These are phyloP conservation scores for Pectinophora gossypiella DNA, from an alignment of 1,140 invertebrate species.

Conservation along the genomic window DNA sequence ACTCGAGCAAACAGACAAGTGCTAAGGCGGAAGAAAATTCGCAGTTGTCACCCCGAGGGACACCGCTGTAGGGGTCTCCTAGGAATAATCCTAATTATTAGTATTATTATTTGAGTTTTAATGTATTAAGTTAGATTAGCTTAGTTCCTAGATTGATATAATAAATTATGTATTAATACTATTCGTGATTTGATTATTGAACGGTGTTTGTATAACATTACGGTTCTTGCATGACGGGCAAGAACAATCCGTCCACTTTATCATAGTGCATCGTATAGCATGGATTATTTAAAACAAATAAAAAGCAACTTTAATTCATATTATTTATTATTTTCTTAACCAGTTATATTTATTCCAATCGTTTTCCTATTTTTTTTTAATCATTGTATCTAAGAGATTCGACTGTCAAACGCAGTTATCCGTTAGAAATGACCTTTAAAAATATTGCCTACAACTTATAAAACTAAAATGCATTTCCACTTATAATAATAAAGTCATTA, in stretches of 20 bases:
- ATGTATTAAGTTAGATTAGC: too few relatives aligned
- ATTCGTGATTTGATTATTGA: too few relatives aligned
- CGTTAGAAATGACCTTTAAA: conserved; percentile 69
- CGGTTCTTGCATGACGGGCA: neutral
- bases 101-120: too few relatives aligned
- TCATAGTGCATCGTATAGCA: conserved; percentile 3
- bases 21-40: too few relatives aligned
- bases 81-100: too few relatives aligned
- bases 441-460: conserved; percentile 73
- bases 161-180: too few relatives aligned
- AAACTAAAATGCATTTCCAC: conserved; percentile 73
- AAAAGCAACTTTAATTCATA: conserved; percentile 58
- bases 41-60: too few relatives aligned
- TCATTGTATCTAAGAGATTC: conserved; percentile 73
- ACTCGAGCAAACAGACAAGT: too few relatives aligned
- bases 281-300: conserved; percentile 13
- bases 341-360: conserved; percentile 72
- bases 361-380: conserved; percentile 71
- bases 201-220: neutral
- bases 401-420: conserved; percentile 60
- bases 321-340: conserved; percentile 75
- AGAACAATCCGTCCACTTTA: conserved; percentile 11
- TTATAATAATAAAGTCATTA: conserved; percentile 62
- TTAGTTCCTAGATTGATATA: too few relatives aligned
- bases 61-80: too few relatives aligned